Conservation (phyloP, 53 echinoderm and acorn worm genomes). For the Stichopus horrens region DNA sequence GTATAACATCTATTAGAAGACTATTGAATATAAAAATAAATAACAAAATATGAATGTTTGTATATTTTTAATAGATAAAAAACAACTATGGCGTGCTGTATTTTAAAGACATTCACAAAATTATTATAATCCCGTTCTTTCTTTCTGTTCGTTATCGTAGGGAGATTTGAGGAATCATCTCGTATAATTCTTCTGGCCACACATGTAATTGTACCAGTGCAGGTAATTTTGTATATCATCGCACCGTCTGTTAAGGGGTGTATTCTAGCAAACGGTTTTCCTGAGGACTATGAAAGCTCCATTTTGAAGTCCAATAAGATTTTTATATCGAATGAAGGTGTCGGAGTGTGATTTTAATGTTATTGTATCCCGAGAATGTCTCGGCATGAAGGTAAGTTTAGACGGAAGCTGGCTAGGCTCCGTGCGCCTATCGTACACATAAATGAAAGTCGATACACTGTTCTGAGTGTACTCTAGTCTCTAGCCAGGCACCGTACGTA, state of each 20-base stretch:
- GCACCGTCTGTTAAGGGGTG: slow-evolving; percentile 37
- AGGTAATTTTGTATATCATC: not conserved
- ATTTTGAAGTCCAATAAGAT: not conserved
- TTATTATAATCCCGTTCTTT: not conserved
- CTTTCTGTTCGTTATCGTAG: not conserved
- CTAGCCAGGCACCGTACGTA: no score
- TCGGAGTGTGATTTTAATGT: slow-evolving; percentile 39
- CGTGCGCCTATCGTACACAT: slow-evolving; percentile 26
- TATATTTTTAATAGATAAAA: no score
- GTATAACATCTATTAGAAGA: no score
- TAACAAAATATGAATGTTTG: no score
- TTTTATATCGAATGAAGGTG: slow-evolving; percentile 33
- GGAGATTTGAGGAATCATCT: no score
- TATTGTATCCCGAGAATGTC: slow-evolving; percentile 79
- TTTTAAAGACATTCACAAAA: not conserved
- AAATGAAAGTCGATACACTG: not conserved
- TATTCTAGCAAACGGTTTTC: not conserved
- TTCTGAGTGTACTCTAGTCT: no score
- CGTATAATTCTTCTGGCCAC: slow-evolving; percentile 10
- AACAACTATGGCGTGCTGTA: no score
- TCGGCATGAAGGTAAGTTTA: slow-evolving; percentile 97
- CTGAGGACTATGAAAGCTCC: not conserved
- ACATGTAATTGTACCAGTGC: slow-evolving; percentile 26
- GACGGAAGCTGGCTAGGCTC: slow-evolving; percentile 44
- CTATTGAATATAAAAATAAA: no score